phyloP scores from a whole-genome alignment of 1,140 invertebrate genomes.

The Palaemon carinicauda region DNA sequence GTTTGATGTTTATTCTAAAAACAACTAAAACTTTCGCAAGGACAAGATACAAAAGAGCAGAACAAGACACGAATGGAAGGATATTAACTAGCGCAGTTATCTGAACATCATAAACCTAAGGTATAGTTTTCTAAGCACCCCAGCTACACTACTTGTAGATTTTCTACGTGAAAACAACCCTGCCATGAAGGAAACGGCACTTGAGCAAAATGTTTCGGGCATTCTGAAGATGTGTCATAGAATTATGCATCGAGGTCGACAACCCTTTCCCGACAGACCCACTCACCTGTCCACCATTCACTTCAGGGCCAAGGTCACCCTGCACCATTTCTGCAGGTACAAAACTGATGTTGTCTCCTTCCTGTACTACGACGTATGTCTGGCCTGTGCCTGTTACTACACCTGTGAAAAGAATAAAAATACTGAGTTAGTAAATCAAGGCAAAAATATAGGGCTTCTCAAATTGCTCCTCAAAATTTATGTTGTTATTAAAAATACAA shows the following conservation, averaged over 20 bases:
- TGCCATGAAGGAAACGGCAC: neutral
- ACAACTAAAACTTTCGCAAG: too few species aligned
- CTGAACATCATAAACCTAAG: too few species aligned
- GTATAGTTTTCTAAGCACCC: too few species aligned
- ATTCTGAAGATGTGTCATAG: neutral
- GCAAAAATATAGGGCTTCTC: neutral
- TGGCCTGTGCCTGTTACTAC: conserved; percentile 58
- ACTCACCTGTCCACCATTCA: conserved; percentile 57
- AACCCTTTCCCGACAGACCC: neutral
- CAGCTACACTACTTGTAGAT: neutral
- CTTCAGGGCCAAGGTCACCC: conserved; percentile 55
- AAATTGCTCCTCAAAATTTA: too few species aligned
- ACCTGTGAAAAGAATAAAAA: conserved; percentile 9
- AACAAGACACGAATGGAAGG: too few species aligned
- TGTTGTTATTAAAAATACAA: too few species aligned
- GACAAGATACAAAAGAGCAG: too few species aligned
- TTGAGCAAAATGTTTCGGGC: neutral
- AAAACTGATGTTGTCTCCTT: conserved; percentile 59
- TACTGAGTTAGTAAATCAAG: neutral
- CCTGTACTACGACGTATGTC: conserved; percentile 59
- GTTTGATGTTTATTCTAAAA: too few species aligned
- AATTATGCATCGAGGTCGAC: neutral
- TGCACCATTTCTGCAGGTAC: conserved; percentile 60
- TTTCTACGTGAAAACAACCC: neutral
- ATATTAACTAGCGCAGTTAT: too few species aligned